These are phyloP conservation scores for Glaucopsyche alexis DNA, from an alignment of 2,888 invertebrate genomes.

Conservation along the genomic window DNA sequence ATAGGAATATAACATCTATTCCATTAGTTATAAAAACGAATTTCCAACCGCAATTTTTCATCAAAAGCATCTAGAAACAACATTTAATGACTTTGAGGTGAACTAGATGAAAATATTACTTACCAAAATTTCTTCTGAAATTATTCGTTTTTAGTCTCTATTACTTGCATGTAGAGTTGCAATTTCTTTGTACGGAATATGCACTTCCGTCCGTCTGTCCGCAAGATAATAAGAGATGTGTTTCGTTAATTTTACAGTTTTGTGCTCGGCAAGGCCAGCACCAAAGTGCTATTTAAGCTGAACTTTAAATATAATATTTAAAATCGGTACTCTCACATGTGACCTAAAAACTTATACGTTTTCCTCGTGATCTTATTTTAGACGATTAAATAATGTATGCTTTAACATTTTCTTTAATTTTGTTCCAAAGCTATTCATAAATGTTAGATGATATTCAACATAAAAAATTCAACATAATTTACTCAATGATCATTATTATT, in stretches of 20 bases:
- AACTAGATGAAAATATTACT: slow-evolving; percentile 26
- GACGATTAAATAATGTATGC: background rate
- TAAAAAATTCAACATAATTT: too few relatives aligned
- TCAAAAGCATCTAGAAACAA: slow-evolving; percentile 15
- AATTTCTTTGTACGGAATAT: background rate
- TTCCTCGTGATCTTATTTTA: slow-evolving; percentile 1
- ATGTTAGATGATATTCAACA: background rate
- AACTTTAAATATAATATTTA: slow-evolving; percentile 22
- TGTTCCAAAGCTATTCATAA: background rate
- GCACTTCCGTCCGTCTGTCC: background rate
- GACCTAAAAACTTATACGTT: slow-evolving; percentile 15
- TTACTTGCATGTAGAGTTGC: background rate
- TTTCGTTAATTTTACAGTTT: slow-evolving; percentile 27
- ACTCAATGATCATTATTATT: too few relatives aligned
- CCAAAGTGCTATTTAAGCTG: slow-evolving; percentile 24
- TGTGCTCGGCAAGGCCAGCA: slow-evolving; percentile 15
- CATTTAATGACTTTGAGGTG: slow-evolving; percentile 26
- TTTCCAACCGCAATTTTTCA: background rate
- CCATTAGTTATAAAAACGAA: background rate
- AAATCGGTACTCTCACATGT: slow-evolving; percentile 14
- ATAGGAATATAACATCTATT: background rate
- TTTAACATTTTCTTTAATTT: background rate
- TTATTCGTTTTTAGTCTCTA: background rate
- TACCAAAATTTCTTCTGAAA: background rate
- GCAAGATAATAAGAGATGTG: background rate